phyloP scores from a whole-genome alignment of 1,140 invertebrate genomes.

The Contarinia nasturtii region DNA sequence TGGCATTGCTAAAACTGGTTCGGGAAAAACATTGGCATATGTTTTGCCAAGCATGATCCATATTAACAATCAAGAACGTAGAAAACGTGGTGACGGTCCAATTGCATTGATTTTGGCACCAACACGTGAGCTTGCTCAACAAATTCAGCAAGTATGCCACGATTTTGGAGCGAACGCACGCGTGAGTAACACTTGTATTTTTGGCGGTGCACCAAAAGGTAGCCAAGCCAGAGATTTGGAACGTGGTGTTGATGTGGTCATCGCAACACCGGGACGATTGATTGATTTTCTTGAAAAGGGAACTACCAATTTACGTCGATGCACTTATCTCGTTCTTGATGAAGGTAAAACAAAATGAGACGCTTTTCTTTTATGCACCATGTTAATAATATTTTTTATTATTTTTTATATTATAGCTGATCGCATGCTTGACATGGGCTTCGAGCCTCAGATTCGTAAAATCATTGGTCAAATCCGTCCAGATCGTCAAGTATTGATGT shows the following conservation, averaged over 20 bases:
- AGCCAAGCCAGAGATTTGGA: conserved; percentile 71
- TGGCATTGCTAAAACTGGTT: conserved; percentile 87
- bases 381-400: too few relatives aligned
- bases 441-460: conserved; percentile 95
- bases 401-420: conserved; percentile 40
- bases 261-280: conserved; percentile 88
- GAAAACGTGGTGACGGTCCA: conserved; percentile 70
- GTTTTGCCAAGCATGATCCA: conserved; percentile 76
- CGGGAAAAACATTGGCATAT: conserved; percentile 71
- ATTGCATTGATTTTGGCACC: conserved; percentile 83
- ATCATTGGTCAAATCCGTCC: conserved; percentile 91
- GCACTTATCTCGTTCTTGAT: conserved; percentile 90
- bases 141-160: conserved; percentile 81
- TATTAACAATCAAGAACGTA: conserved; percentile 71
- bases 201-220: conserved; percentile 89
- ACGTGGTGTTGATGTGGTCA: conserved; percentile 73
- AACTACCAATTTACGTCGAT: conserved; percentile 71
- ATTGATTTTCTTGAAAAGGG: conserved; percentile 89
- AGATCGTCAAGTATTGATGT: conserved; percentile 92
- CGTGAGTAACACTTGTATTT: conserved; percentile 84
- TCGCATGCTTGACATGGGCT: conserved; percentile 98
- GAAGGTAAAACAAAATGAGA: conserved; percentile 35
- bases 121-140: conserved; percentile 87
- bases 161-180: conserved; percentile 74
- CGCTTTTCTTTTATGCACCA: too few relatives aligned